Conservation (phyloP, 2,888 invertebrate species). For the Heliconius sara region DNA sequence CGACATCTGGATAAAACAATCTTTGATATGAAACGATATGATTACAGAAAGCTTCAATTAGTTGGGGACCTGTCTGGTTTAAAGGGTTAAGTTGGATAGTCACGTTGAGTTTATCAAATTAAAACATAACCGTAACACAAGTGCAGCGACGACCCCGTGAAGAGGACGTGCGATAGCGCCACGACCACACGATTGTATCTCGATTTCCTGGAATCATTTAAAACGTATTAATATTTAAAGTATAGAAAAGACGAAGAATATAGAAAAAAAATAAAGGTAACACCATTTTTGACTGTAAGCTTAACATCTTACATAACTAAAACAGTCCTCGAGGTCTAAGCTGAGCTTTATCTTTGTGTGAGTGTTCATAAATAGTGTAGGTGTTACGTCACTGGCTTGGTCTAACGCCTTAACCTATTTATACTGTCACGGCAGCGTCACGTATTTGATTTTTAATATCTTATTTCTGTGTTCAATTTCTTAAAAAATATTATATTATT, state of each 20-base stretch:
- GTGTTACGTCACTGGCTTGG: too few species aligned
- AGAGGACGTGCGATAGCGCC: constrained; percentile 62
- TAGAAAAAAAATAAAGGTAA: background rate
- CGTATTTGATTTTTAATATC: too few species aligned
- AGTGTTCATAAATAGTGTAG: too few species aligned
- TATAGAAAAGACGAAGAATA: background rate
- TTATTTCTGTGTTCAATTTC: too few species aligned
- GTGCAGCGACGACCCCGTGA: constrained; percentile 56
- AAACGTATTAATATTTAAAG: background rate
- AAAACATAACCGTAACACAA: constrained; percentile 58
- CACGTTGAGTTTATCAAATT: constrained; percentile 63
- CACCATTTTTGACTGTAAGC: background rate
- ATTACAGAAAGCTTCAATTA: constrained; percentile 48
- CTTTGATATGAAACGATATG: constrained; percentile 51
- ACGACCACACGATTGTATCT: constrained; percentile 86
- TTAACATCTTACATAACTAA: too few species aligned
- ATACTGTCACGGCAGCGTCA: too few species aligned
- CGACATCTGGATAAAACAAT: constrained; percentile 41
- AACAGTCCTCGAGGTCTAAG: too few species aligned
- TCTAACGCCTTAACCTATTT: too few species aligned
- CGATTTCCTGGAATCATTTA: constrained; percentile 83
- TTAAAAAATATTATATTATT: too few species aligned
- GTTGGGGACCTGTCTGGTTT: constrained; percentile 45
- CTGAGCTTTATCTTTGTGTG: too few species aligned
- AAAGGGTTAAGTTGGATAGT: constrained; percentile 58